These are phyloP conservation scores for Phalacrocorax carbo DNA, from an alignment of 2,113 vertebrate genomes.

Conservation along the genomic window DNA sequence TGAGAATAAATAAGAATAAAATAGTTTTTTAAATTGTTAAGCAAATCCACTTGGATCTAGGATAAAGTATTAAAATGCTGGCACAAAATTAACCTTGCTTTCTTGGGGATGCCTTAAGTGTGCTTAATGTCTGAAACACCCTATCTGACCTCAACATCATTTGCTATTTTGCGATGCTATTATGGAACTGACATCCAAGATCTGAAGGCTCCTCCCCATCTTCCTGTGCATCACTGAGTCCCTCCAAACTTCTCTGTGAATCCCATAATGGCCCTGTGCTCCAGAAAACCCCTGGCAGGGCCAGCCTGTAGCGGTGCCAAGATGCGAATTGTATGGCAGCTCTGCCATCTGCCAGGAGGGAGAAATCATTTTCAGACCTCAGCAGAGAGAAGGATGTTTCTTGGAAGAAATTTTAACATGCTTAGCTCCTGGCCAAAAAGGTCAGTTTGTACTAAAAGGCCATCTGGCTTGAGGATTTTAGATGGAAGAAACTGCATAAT, in stretches of 20 bases:
- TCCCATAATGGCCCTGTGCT: neutral
- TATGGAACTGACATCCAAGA: neutral
- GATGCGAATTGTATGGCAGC: neutral
- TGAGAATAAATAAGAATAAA: neutral
- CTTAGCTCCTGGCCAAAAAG: neutral
- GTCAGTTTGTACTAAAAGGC: neutral
- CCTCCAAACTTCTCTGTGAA: neutral
- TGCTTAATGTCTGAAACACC: neutral
- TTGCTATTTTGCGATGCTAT: neutral
- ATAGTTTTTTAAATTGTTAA: neutral
- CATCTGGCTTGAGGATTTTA: neutral
- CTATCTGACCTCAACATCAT: neutral
- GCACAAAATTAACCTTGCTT: neutral
- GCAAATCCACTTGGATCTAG: neutral
- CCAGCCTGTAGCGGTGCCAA: neutral
- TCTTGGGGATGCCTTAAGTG: neutral
- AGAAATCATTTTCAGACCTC: neutral
- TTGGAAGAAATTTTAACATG: neutral
- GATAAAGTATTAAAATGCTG: neutral
- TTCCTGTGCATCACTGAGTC: neutral
- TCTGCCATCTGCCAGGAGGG: slow-evolving; percentile 1
- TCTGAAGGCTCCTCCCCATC: neutral
- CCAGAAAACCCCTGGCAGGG: neutral
- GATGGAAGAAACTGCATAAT: neutral
- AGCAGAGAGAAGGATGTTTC: neutral